Percentiles rank a stretch among this genome's conserved stretches.
These are phyloP conservation scores for Anabacerthia variegaticeps DNA, from an alignment of 2,797 vertebrate genomes.

Conservation along the genomic window DNA sequence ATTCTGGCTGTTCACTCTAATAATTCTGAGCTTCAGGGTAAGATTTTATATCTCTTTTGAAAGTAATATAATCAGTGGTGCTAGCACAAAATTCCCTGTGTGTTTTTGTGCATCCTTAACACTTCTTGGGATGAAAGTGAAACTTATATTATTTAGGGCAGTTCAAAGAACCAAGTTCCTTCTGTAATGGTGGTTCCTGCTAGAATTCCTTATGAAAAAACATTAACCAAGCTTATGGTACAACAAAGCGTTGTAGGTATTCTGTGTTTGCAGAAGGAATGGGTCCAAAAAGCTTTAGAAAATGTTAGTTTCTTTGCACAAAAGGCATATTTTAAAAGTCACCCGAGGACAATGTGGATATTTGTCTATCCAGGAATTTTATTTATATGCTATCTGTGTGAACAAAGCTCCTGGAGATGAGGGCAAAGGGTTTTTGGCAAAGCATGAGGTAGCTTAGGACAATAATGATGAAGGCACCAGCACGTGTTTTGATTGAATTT, in stretches of 20 bases:
- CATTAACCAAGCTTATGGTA: constrained; percentile 30
- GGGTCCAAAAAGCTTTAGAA: constrained; percentile 61
- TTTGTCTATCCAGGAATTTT: constrained; percentile 60
- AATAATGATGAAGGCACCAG: constrained; percentile 39
- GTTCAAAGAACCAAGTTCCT: constrained; percentile 75
- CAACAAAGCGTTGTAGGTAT: constrained; percentile 62
- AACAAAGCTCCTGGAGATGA: constrained; percentile 55
- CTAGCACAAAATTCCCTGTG: constrained; percentile 67
- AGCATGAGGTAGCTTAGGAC: constrained; percentile 25
- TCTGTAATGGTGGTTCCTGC: constrained; percentile 73
- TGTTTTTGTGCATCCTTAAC: constrained; percentile 77
- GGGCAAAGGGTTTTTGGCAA: constrained; percentile 52
- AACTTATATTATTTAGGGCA: constrained; percentile 73
- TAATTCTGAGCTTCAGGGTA: constrained; percentile 71
- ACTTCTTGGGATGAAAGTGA: constrained; percentile 77
- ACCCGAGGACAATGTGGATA: constrained; percentile 45
- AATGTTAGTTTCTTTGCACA: constrained; percentile 48
- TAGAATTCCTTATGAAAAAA: constrained; percentile 62
- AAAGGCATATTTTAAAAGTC: constrained; percentile 44
- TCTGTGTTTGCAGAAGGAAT: constrained; percentile 42
- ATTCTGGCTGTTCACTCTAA: constrained; percentile 71
- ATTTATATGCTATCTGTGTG: constrained; percentile 46
- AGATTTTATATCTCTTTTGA: constrained; percentile 74
- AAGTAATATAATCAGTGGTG: constrained; percentile 73
- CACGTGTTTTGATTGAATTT: constrained; percentile 38